Base-by-base conservation (phyloP, 2,888 invertebrate genomes). In the Gymnoscelis rufifasciata region DNA sequence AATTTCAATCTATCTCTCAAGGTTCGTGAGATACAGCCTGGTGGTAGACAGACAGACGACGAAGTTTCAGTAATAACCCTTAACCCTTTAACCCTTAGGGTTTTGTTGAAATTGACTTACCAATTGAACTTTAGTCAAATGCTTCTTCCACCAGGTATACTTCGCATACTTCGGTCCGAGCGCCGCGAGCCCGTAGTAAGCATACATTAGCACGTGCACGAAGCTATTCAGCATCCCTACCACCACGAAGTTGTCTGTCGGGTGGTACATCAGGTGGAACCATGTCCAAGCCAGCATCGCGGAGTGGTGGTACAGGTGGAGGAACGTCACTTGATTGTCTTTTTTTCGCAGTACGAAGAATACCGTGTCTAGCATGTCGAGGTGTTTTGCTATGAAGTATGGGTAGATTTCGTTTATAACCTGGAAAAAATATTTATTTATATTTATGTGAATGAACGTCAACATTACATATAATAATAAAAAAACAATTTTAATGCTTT, bases 231-330 rank as follows among this genome's bases (percentile, higher is more conserved):
- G 76, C 55, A 93, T 78, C 0, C 93, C 93, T 1, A 94, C 90
- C 29, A 94, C 90, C 1, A 93, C 92, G 8, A 93, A 93, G 61
- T 95, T 94, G 37, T 94, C 94, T 13, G 93, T 93, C 27, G 95
- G 94, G 29, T 93, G 79, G 70, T 92, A 93, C 80, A 93, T 92
- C 19, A 92, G 76, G 54, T 93, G 94, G 26, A 92, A 90, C 94
- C 95, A 95, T 0, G 92, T 92, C 88, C 94, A 92, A n/a, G 93
- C 73, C 14, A 93, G 93, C 81, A 94, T 95, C 15, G 92, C 83
- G 0, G 92, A 88, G 71, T 97, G 97, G 76, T 97, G 97, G 70
- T 95, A 97, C 0, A 97, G 92, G 65, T 97, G 97, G 7, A 97
- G 91, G 68, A 95, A 95, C 0, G 95, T 92, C 0, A 97, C 92